Evolutionary conservation across 2,797 vertebrate species (phyloP).

Genomic region (Anisognathus igniventris): DNA sequence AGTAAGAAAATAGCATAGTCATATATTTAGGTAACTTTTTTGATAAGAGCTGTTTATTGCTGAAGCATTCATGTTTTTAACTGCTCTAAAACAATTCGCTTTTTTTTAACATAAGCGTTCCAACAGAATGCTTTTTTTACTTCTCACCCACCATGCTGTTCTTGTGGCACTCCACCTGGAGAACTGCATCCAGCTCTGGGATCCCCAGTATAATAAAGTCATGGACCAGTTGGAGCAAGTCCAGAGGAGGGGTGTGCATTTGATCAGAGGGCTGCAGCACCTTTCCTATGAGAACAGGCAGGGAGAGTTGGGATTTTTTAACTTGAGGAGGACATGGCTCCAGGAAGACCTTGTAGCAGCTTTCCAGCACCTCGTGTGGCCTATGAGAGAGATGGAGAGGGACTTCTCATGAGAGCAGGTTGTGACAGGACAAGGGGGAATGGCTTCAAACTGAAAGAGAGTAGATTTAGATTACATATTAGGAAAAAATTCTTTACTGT

Average conservation of each 20-base stretch:
- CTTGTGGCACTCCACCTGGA: neutral
- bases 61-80: neutral
- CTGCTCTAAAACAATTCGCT: neutral
- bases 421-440: neutral
- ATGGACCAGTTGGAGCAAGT: neutral
- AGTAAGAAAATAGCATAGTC: neutral
- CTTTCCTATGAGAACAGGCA: neutral
- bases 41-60: neutral
- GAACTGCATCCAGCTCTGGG: neutral
- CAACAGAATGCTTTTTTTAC: neutral
- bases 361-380: neutral
- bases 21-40: neutral
- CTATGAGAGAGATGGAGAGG: neutral
- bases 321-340: neutral
- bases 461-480: neutral
- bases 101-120: neutral
- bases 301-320: neutral
- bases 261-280: neutral
- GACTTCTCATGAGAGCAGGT: neutral
- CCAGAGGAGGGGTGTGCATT: neutral
- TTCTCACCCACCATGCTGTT: neutral
- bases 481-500: neutral
- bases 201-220: neutral
- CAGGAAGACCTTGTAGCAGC: neutral
- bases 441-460: neutral